Base-by-base conservation (phyloP, 2,113 vertebrate genomes). In the Azemiops feae region DNA sequence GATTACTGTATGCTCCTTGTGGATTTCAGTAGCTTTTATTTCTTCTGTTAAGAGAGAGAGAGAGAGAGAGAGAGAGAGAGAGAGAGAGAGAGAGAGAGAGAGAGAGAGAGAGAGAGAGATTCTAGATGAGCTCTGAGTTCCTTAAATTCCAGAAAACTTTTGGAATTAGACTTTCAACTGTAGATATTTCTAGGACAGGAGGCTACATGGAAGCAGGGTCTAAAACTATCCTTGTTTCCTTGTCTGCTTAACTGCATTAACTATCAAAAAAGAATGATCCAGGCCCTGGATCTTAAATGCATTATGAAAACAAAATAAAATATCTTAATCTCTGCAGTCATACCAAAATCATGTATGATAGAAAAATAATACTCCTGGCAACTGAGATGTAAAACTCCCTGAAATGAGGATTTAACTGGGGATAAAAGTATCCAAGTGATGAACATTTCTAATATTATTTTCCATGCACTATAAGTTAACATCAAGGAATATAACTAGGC, bases 391-490 rank as follows among this genome's bases (percentile, higher is more conserved):
- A 89, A 92, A 89, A 89, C 39, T 60, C 53, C 57, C 30, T 89
- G 54, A 86, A 54, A 93, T 57, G 43, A 52, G 43, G 54, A n/a
- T 50, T 58, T 60, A n/a, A 60, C 54, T 85, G 43, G 43, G 69
- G 23, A 39, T 85, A 22, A 50, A 85, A 14, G 22, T 6, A 92
- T 81, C 20, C 43, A n/a, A 55, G 11, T 85, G 53, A 85, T 92
- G 88, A 34, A 52, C 53, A 27, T n/a, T 39, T 27, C 27, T 39
- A 86, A n/a, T 39, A 89, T 45, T 5, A 85, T 50, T 93, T 85
- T 85, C 22, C n/a, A 90, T 86, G 57, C 92, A 58, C 2, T 50
- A 85, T 55, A 50, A 30, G 88, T n/a, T 74, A 93, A 93, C n/a
- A 74, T 5, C 23, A 69, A 81, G 50, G 7, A 47, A 52, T 18